Evolutionary conservation across 2,888 invertebrate genomes (phyloP).

Genomic region (Eurytoma adleriae): DNA sequence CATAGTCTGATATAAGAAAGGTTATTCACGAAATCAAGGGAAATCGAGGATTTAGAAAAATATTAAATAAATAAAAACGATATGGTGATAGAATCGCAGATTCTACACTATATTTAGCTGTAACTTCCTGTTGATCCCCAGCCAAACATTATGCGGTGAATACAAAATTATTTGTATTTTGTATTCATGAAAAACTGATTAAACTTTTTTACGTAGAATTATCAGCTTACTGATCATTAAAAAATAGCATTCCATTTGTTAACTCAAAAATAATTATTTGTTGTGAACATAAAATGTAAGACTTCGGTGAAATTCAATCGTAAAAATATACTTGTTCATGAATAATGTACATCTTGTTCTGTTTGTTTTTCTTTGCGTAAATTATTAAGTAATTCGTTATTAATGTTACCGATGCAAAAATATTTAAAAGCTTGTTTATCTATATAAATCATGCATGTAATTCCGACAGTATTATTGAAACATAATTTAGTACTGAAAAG

Average conservation of each 20-base stretch:
- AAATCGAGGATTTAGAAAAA: conserved; percentile 61
- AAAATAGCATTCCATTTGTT: background rate
- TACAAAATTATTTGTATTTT: conserved; percentile 15
- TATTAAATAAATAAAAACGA: conserved; percentile 53
- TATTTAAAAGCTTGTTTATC: too few species aligned
- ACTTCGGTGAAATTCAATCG: background rate
- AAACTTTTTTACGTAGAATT: background rate
- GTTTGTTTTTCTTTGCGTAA: too few species aligned
- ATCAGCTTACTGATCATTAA: background rate
- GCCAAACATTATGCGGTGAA: conserved; percentile 10
- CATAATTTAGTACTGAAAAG: too few species aligned
- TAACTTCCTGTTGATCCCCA: conserved; percentile 1
- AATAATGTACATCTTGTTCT: conserved; percentile 4
- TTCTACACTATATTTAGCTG: conserved; percentile 66
- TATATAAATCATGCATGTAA: too few species aligned
- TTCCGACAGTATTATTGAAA: too few species aligned
- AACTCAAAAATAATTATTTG: background rate
- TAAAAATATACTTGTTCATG: background rate
- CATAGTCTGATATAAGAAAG: conserved; percentile 63
- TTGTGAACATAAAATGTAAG: background rate
- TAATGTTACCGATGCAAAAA: too few species aligned
- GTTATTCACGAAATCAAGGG: conserved; percentile 48
- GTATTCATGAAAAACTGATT: background rate
- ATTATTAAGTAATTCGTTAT: too few species aligned
- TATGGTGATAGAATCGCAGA: conserved; percentile 59